Conservation (phyloP, 1,140 invertebrate genomes). For the Coboldia fuscipes region DNA sequence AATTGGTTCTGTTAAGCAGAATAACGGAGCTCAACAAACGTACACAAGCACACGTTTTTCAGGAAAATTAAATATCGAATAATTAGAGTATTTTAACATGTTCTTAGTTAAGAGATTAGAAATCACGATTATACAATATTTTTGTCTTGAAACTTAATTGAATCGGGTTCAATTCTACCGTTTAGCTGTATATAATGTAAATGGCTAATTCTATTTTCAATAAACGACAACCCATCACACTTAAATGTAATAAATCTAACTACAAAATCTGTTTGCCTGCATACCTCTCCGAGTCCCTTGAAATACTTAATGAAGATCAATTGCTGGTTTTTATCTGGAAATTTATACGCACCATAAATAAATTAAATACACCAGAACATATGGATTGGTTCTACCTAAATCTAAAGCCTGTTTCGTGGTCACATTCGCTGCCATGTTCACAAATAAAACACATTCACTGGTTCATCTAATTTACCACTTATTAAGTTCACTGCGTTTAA, state of each 20-base stretch:
- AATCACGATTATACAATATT: neutral
- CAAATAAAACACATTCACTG: too few species aligned
- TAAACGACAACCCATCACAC: too few species aligned
- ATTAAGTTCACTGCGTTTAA: too few species aligned
- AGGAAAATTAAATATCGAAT: too few species aligned
- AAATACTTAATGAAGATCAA: conserved; percentile 16
- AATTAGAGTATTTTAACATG: too few species aligned
- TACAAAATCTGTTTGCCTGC: neutral
- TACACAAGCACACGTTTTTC: too few species aligned
- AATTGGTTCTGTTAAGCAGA: neutral
- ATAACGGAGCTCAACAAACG: too few species aligned
- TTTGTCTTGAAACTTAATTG: neutral
- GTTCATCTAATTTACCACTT: too few species aligned
- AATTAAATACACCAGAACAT: neutral
- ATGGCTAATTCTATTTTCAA: neutral
- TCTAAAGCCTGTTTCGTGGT: conserved; percentile 6
- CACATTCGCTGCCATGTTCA: too few species aligned
- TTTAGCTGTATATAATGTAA: neutral
- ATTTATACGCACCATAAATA: too few species aligned
- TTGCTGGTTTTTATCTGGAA: conserved; percentile 14
- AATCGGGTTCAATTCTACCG: neutral
- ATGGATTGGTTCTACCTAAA: conserved; percentile 8
- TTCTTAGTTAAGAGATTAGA: too few species aligned
- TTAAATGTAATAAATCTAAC: neutral
- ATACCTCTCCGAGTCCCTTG: conserved; percentile 14